phyloP scores from a whole-genome alignment of 2,888 invertebrate species.

The Anticlea derivata region DNA sequence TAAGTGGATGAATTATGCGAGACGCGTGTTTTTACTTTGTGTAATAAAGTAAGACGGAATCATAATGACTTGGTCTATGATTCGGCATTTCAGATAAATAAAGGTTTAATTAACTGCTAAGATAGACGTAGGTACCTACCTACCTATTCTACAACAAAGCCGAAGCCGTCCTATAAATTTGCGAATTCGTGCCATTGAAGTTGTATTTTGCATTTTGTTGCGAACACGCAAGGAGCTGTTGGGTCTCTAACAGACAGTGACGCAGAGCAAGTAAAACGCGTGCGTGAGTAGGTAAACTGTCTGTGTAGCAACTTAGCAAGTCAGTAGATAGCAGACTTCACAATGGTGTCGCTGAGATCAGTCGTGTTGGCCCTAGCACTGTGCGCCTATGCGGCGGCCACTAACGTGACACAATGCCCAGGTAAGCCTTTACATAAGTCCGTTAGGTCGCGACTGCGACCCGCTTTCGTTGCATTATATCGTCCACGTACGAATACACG shows the following conservation, averaged over 20 bases:
- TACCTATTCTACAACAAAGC: slow-evolving; percentile 4
- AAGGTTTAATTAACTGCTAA: too few species aligned
- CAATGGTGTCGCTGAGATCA: slow-evolving; percentile 57
- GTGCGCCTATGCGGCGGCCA: slow-evolving; percentile 55
- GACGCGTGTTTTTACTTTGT: too few species aligned
- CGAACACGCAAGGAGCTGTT: slow-evolving; percentile 7
- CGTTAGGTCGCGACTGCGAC: slow-evolving; percentile 46
- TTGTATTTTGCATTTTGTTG: slow-evolving; percentile 14
- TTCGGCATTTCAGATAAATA: too few species aligned
- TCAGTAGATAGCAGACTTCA: slow-evolving; percentile 44
- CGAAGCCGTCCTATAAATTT: slow-evolving; percentile 3
- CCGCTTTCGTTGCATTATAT: slow-evolving; percentile 56
- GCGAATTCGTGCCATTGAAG: slow-evolving; percentile 13
- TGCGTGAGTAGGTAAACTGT: slow-evolving; percentile 7
- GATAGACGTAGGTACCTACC: too few species aligned
- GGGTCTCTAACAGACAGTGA: slow-evolving; percentile 2
- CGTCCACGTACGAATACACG: slow-evolving; percentile 31
- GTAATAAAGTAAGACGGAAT: too few species aligned
- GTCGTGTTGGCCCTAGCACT: slow-evolving; percentile 55
- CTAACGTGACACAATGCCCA: slow-evolving; percentile 64
- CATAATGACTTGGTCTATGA: too few species aligned
- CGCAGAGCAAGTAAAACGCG: slow-evolving; percentile 15
- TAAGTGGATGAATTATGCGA: too few species aligned
- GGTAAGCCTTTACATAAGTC: slow-evolving; percentile 65
- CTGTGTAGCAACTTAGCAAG: slow-evolving; percentile 4